Conservation (phyloP, 2,113 vertebrate genomes). For the Callospermophilus lateralis region DNA sequence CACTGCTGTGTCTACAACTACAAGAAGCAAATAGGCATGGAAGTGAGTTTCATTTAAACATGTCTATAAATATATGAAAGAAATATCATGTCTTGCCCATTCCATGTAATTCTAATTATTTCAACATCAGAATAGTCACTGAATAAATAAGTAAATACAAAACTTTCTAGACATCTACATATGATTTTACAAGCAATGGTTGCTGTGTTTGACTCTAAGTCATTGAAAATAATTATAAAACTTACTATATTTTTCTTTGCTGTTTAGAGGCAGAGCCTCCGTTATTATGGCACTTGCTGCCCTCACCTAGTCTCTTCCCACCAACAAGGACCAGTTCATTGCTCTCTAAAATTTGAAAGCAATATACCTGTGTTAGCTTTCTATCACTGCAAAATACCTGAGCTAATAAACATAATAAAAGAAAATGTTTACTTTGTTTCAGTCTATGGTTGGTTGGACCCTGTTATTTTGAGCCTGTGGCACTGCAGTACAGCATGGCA, state of each 20-base stretch:
- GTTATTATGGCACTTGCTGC: accelerated
- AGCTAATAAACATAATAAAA: background rate
- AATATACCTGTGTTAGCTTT: background rate
- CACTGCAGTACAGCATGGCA: background rate
- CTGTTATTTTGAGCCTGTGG: background rate
- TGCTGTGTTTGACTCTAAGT: background rate
- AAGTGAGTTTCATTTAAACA: background rate
- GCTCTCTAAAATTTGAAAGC: background rate
- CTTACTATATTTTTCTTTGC: background rate
- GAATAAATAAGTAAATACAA: background rate
- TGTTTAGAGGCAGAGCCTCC: background rate
- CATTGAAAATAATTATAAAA: background rate
- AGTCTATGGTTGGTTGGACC: no score
- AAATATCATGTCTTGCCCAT: background rate
- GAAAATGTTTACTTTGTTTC: background rate
- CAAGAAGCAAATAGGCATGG: background rate
- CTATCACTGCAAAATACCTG: background rate
- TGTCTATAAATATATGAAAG: background rate
- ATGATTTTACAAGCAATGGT: background rate
- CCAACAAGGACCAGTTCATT: background rate
- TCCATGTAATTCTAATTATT: background rate
- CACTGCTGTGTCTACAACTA: background rate
- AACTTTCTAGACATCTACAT: background rate
- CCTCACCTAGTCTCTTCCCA: accelerated
- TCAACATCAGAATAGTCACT: background rate